phyloP scores from a whole-genome alignment of 1,140 invertebrate genomes.

The Piezodorus guildinii region DNA sequence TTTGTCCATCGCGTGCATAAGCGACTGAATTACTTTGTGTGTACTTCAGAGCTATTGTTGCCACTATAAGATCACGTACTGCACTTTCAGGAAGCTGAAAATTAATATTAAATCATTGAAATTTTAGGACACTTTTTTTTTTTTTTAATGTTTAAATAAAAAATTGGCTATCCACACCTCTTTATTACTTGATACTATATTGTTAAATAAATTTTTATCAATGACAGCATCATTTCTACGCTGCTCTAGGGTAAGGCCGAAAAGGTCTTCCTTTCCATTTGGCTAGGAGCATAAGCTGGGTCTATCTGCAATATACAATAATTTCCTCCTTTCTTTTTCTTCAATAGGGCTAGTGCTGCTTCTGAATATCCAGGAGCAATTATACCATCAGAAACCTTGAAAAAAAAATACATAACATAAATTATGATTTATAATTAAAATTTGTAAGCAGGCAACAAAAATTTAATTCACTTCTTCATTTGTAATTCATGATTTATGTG shows the following conservation, averaged over 20 bases:
- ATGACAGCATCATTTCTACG: conserved; percentile 82
- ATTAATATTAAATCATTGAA: conserved; percentile 7
- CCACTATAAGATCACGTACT: conserved; percentile 83
- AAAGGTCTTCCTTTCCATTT: conserved; percentile 78
- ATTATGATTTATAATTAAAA: too few relatives aligned
- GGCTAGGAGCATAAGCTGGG: conserved; percentile 64
- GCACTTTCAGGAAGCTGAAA: conserved; percentile 56
- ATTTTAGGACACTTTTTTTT: not conserved
- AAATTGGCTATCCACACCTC: conserved; percentile 28
- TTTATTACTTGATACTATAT: conserved; percentile 66
- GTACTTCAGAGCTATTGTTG: conserved; percentile 93
- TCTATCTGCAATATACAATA: conserved; percentile 95
- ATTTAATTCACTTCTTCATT: too few relatives aligned
- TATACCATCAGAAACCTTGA: conserved; percentile 84
- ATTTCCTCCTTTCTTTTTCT: conserved; percentile 88
- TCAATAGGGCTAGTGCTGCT: conserved; percentile 76
- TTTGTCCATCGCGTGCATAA: conserved; percentile 81
- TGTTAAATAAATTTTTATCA: conserved; percentile 62
- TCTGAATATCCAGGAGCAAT: conserved; percentile 82
- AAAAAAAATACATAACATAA: not conserved
- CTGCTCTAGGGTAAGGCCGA: conserved; percentile 86
- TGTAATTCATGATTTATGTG: too few relatives aligned
- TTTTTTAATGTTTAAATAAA: too few relatives aligned
- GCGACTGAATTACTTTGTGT: conserved; percentile 97
- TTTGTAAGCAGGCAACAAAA: too few relatives aligned